Evolutionary conservation across 1,140 invertebrate genomes (phyloP).

Genomic region (Hetaerina americana): DNA sequence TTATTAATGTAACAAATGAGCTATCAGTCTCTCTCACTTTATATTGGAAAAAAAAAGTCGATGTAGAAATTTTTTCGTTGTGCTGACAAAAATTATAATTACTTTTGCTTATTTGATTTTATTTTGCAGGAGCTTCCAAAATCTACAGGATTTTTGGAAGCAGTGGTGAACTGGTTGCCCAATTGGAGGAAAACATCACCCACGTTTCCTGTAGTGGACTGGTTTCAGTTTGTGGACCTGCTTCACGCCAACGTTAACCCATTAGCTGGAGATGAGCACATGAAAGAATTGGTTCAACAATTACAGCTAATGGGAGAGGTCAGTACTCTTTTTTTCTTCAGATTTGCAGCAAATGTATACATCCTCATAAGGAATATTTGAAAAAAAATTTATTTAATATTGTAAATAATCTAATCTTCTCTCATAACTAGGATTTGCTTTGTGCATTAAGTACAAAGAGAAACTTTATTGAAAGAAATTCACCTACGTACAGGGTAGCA

Average conservation of each 20-base stretch:
- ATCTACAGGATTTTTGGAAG: constrained; percentile 48
- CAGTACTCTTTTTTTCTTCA: too few relatives aligned
- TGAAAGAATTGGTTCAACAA: constrained; percentile 51
- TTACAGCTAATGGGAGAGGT: constrained; percentile 57
- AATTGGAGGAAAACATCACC: constrained; percentile 35
- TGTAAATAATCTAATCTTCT: constrained; percentile 7
- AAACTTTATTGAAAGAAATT: neutral
- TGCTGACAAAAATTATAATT: too few relatives aligned
- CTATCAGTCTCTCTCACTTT: too few relatives aligned
- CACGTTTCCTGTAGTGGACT: constrained; percentile 52
- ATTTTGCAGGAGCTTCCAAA: constrained; percentile 37
- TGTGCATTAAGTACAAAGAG: neutral
- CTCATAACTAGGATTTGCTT: neutral
- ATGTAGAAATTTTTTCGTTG: too few relatives aligned
- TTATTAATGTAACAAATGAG: too few relatives aligned
- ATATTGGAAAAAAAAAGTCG: too few relatives aligned
- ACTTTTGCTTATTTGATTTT: too few relatives aligned
- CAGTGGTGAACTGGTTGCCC: constrained; percentile 38
- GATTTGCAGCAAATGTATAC: too few relatives aligned
- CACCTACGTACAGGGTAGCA: too few relatives aligned
- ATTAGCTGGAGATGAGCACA: constrained; percentile 50
- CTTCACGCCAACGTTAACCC: constrained; percentile 51
- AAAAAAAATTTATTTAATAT: too few relatives aligned
- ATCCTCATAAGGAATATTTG: too few relatives aligned
- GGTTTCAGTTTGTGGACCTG: constrained; percentile 46